Conservation (phyloP, 2,113 vertebrate species). For the Neopipo cinnamomea region DNA sequence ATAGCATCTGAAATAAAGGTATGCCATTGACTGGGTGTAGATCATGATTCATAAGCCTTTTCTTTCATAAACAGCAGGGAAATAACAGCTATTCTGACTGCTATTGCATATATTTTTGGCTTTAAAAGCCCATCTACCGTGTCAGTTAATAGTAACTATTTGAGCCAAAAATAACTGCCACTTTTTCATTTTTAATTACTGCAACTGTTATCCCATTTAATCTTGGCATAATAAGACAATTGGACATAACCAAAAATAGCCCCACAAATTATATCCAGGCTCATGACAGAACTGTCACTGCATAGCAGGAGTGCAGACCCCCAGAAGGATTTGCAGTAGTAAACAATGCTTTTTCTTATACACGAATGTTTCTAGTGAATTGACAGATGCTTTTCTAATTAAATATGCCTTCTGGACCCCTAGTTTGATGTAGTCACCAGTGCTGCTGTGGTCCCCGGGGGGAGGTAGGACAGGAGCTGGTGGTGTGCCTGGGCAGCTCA, state of each 20-base stretch:
- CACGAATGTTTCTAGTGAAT: background rate
- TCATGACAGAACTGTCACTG: background rate
- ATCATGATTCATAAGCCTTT: conserved; percentile 58
- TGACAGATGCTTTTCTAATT: background rate
- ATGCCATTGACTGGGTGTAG: background rate
- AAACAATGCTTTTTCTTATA: background rate
- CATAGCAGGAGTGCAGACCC: background rate
- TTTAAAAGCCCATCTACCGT: background rate
- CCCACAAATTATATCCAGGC: background rate
- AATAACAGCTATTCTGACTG: conserved; percentile 44
- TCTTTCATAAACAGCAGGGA: conserved; percentile 60
- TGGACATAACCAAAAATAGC: conserved; percentile 24
- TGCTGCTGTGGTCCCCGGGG: fast-evolving
- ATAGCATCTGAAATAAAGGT: conserved; percentile 52
- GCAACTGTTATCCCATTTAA: conserved; percentile 55
- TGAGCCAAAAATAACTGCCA: conserved; percentile 52
- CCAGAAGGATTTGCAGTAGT: background rate
- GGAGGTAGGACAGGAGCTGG: background rate
- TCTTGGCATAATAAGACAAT: conserved; percentile 28
- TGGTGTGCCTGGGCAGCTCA: fast-evolving
- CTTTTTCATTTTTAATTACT: conserved; percentile 67
- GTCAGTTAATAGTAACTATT: conserved; percentile 40
- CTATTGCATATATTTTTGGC: conserved; percentile 34
- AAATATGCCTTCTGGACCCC: background rate
- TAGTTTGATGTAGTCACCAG: background rate